phyloP scores from a whole-genome alignment of 2,113 vertebrate species.

The Hystrix brachyura region DNA sequence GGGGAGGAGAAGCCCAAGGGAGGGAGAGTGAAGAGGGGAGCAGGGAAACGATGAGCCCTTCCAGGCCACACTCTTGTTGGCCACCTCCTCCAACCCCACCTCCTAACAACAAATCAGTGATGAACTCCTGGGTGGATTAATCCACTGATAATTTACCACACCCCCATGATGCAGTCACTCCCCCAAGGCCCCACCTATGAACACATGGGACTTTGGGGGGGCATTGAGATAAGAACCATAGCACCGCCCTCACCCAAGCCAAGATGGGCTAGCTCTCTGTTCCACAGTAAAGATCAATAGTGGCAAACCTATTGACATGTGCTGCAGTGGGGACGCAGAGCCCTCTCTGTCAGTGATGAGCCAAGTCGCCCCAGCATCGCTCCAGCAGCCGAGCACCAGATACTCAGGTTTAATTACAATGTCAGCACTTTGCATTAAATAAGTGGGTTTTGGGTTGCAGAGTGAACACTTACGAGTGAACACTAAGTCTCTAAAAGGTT shows the following conservation, averaged over 20 bases:
- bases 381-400: too few relatives aligned
- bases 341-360: too few relatives aligned
- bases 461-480: too few relatives aligned
- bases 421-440: too few relatives aligned
- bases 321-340: too few relatives aligned
- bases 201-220: not conserved
- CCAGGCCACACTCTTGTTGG: not conserved
- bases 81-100: not conserved
- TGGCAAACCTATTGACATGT: too few relatives aligned
- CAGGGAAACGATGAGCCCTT: too few relatives aligned
- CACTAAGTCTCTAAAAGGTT: too few relatives aligned
- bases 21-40: not conserved
- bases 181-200: not conserved
- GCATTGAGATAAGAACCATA: not conserved
- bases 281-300: not conserved
- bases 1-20: not conserved
- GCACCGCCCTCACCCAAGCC: not conserved
- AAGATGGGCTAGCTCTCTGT: not conserved
- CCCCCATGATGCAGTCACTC: not conserved
- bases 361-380: too few relatives aligned
- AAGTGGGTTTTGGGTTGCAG: too few relatives aligned
- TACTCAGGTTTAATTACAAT: too few relatives aligned
- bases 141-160: not conserved
- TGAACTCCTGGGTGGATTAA: not conserved
- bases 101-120: not conserved